Evolutionary conservation across 2,113 vertebrate genomes (phyloP).

Genomic region (Dermatemys mawii): DNA sequence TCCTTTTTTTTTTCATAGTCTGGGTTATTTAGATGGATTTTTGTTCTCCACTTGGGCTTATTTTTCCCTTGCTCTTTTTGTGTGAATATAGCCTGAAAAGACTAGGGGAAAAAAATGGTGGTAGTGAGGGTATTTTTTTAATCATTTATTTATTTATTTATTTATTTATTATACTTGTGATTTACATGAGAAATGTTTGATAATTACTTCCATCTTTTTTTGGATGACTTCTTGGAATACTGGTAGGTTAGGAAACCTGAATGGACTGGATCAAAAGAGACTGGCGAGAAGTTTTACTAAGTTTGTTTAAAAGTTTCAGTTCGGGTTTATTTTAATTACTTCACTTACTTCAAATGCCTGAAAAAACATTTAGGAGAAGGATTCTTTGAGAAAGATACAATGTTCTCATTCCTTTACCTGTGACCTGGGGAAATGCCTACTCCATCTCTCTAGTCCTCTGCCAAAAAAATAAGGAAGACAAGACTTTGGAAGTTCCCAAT

Average conservation of each 20-base stretch:
- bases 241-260: neutral
- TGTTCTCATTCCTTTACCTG: neutral
- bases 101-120: neutral
- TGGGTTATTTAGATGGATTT: neutral
- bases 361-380: neutral
- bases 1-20: neutral
- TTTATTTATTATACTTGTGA: neutral
- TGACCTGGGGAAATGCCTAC: neutral
- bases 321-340: neutral
- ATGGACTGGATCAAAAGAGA: neutral
- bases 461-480: neutral
- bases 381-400: neutral
- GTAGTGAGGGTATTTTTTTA: too few relatives aligned
- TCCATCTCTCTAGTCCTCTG: neutral
- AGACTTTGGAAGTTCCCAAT: neutral
- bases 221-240: neutral
- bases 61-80: neutral
- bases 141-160: neutral
- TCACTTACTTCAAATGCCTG: neutral
- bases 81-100: neutral
- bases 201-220: neutral
- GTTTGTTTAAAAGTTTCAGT: neutral
- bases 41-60: neutral
- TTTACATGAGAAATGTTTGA: neutral
- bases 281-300: neutral